phyloP scores from a whole-genome alignment of 1,140 invertebrate genomes.

The Brachionus asplanchnoidis region DNA sequence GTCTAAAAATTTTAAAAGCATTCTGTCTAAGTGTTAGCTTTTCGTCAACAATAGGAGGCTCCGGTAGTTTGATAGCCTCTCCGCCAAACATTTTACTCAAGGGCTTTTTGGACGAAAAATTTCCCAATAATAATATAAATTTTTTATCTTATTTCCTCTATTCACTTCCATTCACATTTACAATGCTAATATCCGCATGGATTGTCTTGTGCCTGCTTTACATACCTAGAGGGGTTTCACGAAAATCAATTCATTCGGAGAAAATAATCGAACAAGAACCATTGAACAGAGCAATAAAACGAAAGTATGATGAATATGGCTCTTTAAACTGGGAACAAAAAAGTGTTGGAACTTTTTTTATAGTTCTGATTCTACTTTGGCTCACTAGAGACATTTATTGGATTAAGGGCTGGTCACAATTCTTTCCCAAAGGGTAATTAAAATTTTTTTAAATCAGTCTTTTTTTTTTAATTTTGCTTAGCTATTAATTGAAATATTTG shows the following conservation, averaged over 20 bases:
- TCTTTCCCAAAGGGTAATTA: constrained; percentile 46
- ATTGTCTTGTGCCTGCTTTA: neutral
- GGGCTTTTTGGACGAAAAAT: constrained; percentile 62
- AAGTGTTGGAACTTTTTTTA: constrained; percentile 68
- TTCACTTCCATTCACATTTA: neutral
- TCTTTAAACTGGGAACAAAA: constrained; percentile 63
- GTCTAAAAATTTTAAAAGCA: neutral
- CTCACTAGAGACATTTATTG: constrained; percentile 78
- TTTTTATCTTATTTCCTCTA: constrained; percentile 19
- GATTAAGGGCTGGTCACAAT: constrained; percentile 66
- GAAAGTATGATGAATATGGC: neutral
- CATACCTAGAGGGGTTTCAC: neutral
- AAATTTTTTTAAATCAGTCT: neutral
- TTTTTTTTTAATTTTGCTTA: too few relatives aligned
- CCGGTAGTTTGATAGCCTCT: constrained; percentile 74
- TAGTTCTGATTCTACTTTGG: constrained; percentile 73
- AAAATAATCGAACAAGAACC: neutral
- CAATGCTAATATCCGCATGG: neutral
- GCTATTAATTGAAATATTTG: too few relatives aligned
- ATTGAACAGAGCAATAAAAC: neutral
- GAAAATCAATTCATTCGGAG: neutral
- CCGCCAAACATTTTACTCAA: constrained; percentile 78
- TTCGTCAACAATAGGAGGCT: constrained; percentile 70
- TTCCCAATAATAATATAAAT: neutral
- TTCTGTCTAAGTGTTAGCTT: constrained; percentile 67